phyloP scores from a whole-genome alignment of 2,797 vertebrate genomes.

The Sciurus vulgaris region DNA sequence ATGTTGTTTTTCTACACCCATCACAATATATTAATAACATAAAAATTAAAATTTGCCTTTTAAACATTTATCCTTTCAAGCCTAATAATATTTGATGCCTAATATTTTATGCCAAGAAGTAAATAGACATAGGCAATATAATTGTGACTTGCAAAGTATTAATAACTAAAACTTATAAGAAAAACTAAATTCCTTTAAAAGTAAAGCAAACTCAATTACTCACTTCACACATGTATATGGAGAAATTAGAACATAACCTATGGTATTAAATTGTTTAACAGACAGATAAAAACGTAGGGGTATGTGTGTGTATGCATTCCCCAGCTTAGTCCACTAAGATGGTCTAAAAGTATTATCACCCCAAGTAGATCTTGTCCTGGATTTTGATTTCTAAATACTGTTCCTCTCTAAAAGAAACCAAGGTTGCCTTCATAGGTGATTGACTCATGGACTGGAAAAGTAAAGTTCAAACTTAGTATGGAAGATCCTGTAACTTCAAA shows the following conservation, averaged over 20 bases:
- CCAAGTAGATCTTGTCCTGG: background rate
- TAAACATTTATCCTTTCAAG: background rate
- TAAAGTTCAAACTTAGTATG: background rate
- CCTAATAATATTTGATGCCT: background rate
- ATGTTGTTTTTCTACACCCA: background rate
- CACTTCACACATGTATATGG: background rate
- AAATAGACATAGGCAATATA: background rate
- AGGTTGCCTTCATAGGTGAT: background rate
- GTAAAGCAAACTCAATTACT: background rate
- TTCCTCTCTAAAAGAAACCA: background rate
- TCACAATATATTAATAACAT: background rate
- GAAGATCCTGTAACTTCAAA: background rate
- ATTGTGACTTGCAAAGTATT: background rate
- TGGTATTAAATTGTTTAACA: background rate
- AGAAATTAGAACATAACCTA: background rate
- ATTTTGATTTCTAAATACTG: background rate
- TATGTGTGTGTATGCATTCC: background rate
- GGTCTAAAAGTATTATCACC: background rate
- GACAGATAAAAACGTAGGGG: background rate
- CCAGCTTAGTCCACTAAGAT: background rate
- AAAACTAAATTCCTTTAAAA: constrained; percentile 6
- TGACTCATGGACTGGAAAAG: background rate
- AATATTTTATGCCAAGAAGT: background rate
- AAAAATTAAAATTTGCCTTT: background rate
- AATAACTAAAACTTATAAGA: background rate